Percentiles rank a stretch among this genome's conserved stretches.
Evolutionary conservation across 2,888 invertebrate species (phyloP).

Genomic region (Acanthosepion lycidas): DNA sequence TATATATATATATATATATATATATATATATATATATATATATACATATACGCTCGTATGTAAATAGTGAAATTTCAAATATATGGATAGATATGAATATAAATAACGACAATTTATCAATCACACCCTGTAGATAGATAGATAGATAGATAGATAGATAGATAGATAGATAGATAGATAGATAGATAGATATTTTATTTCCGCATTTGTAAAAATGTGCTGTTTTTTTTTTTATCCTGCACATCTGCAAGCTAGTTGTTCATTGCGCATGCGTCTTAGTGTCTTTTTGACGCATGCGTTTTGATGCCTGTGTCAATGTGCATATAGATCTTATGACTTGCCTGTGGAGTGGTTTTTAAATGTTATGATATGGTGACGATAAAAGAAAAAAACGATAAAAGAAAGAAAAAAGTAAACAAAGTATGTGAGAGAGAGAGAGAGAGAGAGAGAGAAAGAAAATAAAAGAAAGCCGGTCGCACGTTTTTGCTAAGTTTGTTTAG

Average conservation of each 20-base stretch:
- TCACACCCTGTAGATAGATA: no score
- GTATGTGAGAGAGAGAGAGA: not conserved
- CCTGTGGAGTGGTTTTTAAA: not conserved
- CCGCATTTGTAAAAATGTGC: not conserved
- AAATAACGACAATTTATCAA: no score
- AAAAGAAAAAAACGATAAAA: not conserved
- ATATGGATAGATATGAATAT: no score
- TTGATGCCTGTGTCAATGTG: not conserved
- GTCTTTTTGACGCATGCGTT: not conserved
- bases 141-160: no score
- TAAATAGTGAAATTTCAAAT: no score
- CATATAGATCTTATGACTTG: not conserved
- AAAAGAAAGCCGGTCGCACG: not conserved
- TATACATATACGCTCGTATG: not conserved
- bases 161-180: no score
- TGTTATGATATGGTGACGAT: not conserved
- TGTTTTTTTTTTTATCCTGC: not conserved
- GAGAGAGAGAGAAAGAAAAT: not conserved
- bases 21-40: not conserved
- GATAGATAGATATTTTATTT: no score
- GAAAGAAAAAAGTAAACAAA: not conserved
- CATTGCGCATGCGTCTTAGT: not conserved
- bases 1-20: no score
- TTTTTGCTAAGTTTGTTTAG: not conserved
- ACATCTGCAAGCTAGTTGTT: not conserved